Evolutionary conservation across 2,888 invertebrate genomes (phyloP), one percentile per base, ranked within the genome.

Genomic region (Aporophyla nigra): DNA sequence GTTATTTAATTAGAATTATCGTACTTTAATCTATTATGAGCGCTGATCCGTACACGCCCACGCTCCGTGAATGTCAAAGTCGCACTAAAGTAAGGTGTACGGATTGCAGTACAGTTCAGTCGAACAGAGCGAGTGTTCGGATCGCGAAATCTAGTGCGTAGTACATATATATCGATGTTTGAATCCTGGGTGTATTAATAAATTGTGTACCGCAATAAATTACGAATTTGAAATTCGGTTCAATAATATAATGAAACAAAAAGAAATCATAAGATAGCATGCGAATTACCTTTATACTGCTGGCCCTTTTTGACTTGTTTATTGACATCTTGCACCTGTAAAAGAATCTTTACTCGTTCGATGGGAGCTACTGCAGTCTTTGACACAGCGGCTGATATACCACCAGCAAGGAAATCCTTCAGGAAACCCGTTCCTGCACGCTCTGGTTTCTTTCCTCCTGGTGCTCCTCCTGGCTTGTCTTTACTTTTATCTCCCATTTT

Each of bases 361-460:
- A 99, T 99, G 76, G 99, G 99, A 27, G 99, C 99, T 81, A 99
- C 99, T 61, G 98, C 98, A 65, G 99, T 99, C 94, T 99, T 99
- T 71, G 99, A 99, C 86, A 99, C 97, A 62, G 99, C 99, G 53
- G 99, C 99, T 63, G 99, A 98, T 68, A 99, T 97, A 85, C 99
- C 99, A 89, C 99, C 99, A 85, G 99, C 99, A 79, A 98, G 93
- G 93, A 99, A 99, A 97, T 99, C 99, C 97, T 99, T 99, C 89
- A 98, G 0, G 40, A 84, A 84, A 9, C 43, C 61, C 5, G 21
- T 3, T 43, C 59, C 58, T 5, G 66, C 71, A 0, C 33, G 12
- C 6, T 43, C 46, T 27, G 12, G 1, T 7, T 33, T 51, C 51
- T 71, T 53, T 10, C 0, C 9, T 6, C 0, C 19, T 16, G 12